Percentiles rank a stretch among this genome's conserved stretches.
phyloP scores from a whole-genome alignment of 2,888 invertebrate genomes.

The Ypsolopha sequella region DNA sequence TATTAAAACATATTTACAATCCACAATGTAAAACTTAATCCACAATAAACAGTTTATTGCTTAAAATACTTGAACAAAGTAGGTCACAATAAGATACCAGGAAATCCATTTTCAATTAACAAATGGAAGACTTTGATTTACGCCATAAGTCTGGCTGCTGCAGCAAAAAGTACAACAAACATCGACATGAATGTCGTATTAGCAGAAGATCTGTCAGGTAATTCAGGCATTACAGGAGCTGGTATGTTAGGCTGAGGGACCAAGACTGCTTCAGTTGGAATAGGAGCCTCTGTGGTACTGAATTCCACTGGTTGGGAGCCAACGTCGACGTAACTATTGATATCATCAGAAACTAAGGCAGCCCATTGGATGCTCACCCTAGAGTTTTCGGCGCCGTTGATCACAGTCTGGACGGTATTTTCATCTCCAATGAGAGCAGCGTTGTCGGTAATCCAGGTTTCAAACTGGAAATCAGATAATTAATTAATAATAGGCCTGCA shows the following conservation, averaged over 20 bases:
- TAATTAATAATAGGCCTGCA: no score
- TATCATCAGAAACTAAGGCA: constrained; percentile 19
- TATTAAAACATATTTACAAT: background rate
- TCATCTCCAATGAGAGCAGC: constrained; percentile 18
- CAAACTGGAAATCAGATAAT: constrained; percentile 28
- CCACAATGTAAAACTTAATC: background rate
- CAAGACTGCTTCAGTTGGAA: background rate
- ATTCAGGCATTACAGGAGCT: constrained; percentile 22
- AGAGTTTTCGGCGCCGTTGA: constrained; percentile 19
- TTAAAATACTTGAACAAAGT: background rate
- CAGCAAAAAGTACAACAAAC: constrained; percentile 22
- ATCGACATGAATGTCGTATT: constrained; percentile 27
- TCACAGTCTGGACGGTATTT: constrained; percentile 10
- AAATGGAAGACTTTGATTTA: constrained; percentile 14
- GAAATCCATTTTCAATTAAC: background rate
- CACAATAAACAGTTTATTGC: background rate
- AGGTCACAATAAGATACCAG: background rate
- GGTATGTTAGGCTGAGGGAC: constrained; percentile 1
- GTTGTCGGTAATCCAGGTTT: constrained; percentile 31
- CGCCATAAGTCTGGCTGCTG: constrained; percentile 25
- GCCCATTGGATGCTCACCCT: constrained; percentile 31
- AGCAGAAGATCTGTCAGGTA: constrained; percentile 39
- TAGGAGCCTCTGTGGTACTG: constrained; percentile 15
- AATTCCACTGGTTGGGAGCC: constrained; percentile 17
- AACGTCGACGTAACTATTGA: constrained; percentile 28